phyloP scores from a whole-genome alignment of 2,888 invertebrate species.

The Lasioglossum zephyrum region DNA sequence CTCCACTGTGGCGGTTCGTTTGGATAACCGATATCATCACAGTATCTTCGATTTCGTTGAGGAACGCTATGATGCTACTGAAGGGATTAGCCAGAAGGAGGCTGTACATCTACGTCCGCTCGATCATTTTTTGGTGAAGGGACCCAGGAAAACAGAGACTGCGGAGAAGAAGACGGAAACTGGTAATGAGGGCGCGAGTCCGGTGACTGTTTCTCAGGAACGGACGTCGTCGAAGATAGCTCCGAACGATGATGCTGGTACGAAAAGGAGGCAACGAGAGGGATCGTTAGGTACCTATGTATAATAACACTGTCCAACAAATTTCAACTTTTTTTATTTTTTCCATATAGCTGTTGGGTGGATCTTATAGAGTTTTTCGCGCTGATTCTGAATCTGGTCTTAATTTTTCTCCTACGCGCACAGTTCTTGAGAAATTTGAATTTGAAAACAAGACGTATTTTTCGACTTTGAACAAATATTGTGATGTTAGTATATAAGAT shows the following conservation, averaged over 20 bases:
- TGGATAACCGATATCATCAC: constrained; percentile 66
- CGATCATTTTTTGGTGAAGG: constrained; percentile 76
- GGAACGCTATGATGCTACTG: constrained; percentile 61
- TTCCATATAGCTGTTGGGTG: too few species aligned
- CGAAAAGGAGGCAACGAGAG: constrained; percentile 3
- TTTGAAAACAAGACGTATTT: too few species aligned
- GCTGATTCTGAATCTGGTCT: too few species aligned
- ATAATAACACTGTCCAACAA: too few species aligned
- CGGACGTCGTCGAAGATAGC: constrained; percentile 26
- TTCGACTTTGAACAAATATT: too few species aligned
- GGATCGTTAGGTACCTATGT: not conserved
- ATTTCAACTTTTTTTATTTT: too few species aligned
- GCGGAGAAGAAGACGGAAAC: constrained; percentile 72
- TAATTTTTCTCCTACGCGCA: too few species aligned
- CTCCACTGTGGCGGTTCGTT: constrained; percentile 53
- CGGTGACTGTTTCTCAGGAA: not conserved
- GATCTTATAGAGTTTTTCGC: too few species aligned
- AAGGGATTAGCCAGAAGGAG: constrained; percentile 57
- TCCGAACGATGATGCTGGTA: constrained; percentile 10
- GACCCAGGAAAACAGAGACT: constrained; percentile 60
- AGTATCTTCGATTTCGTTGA: constrained; percentile 76
- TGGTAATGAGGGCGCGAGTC: not conserved
- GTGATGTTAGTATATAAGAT: too few species aligned
- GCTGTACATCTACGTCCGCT: constrained; percentile 71
- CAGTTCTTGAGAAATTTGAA: too few species aligned